phyloP scores from a whole-genome alignment of 2,888 invertebrate genomes.

The Zootermopsis nevadensis region DNA sequence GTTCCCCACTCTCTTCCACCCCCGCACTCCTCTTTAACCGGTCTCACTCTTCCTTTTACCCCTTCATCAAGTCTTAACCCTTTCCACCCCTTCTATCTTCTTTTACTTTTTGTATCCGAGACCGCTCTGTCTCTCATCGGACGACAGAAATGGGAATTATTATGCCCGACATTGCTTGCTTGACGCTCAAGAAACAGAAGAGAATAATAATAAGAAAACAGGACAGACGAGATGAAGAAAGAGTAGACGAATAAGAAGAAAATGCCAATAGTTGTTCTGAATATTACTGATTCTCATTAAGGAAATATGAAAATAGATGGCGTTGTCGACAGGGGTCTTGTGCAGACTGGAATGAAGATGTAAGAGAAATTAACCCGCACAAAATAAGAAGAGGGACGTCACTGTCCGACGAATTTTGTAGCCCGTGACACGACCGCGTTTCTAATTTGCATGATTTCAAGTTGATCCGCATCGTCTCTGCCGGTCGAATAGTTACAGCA shows the following conservation, averaged over 20 bases:
- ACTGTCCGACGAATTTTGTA: not conserved
- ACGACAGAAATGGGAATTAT: constrained; percentile 28
- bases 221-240: not conserved
- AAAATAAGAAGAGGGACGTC: not conserved
- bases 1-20: constrained; percentile 22
- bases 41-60: constrained; percentile 15
- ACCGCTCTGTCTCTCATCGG: constrained; percentile 30
- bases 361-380: not conserved
- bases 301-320: constrained; percentile 39
- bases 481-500: no score
- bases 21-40: not conserved
- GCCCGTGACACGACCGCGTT: not conserved
- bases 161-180: constrained; percentile 28
- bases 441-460: not conserved
- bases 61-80: constrained; percentile 50
- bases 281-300: constrained; percentile 45
- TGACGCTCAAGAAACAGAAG: constrained; percentile 12
- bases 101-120: constrained; percentile 3
- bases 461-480: no score
- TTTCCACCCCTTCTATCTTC: constrained; percentile 47
- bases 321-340: constrained; percentile 19
- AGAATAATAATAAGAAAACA: constrained; percentile 18
- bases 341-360: constrained; percentile 15
- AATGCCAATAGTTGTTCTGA: constrained; percentile 44
- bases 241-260: constrained; percentile 30